Percentiles rank a stretch among this genome's conserved stretches.
These are phyloP conservation scores for Bufo bufo DNA, from an alignment of 2,113 vertebrate species.

Conservation along the genomic window DNA sequence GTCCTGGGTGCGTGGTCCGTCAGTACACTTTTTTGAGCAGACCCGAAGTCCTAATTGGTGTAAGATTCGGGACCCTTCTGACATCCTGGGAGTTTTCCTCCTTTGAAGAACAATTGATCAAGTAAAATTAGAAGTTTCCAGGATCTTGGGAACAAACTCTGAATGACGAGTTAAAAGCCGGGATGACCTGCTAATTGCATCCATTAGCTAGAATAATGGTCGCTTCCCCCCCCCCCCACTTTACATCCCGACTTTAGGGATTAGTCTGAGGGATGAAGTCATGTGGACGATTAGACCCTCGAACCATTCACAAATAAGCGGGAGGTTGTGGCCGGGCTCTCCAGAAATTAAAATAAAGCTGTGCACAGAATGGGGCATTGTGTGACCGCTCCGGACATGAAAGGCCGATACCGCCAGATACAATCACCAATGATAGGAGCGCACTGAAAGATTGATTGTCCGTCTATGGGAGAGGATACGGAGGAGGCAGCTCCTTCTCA, in stretches of 20 bases:
- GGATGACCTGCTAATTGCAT: conserved; percentile 30
- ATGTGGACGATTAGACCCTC: conserved; percentile 8
- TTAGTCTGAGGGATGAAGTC: conserved; percentile 49
- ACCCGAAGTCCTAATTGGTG: neutral
- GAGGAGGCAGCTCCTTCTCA: conserved; percentile 36
- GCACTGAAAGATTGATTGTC: conserved; percentile 57
- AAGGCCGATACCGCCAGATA: conserved; percentile 51
- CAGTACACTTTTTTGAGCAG: neutral
- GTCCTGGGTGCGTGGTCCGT: neutral
- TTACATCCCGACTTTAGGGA: neutral
- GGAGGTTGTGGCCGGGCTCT: conserved; percentile 41
- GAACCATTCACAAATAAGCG: conserved; percentile 39
- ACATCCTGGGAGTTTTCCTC: neutral
- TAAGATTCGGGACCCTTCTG: neutral
- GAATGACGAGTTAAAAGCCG: conserved; percentile 19
- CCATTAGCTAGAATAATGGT: conserved; percentile 20
- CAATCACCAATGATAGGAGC: conserved; percentile 45
- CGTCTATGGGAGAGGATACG: conserved; percentile 49
- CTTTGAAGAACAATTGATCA: conserved; percentile 25
- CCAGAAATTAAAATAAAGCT: conserved; percentile 50
- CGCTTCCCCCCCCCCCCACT: neutral
- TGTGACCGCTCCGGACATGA: conserved; percentile 47
- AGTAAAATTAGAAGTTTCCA: conserved; percentile 12
- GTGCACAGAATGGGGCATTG: conserved; percentile 43
- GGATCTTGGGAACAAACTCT: conserved; percentile 31